Evolutionary conservation across 1,140 invertebrate species (phyloP).

Genomic region (Diuraphis noxia): DNA sequence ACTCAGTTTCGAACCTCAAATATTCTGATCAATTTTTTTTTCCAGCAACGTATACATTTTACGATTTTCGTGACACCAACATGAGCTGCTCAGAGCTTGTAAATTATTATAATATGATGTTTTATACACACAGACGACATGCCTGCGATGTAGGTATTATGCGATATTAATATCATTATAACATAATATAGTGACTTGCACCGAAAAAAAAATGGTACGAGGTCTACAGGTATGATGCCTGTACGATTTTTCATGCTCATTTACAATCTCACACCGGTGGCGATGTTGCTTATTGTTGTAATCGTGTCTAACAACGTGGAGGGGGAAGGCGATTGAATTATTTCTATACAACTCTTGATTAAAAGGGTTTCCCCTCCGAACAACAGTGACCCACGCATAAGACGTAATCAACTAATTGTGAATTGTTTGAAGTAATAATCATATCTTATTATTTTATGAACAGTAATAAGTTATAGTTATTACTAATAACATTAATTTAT

Average conservation of each 20-base stretch:
- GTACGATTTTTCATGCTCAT: neutral
- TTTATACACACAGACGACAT: neutral
- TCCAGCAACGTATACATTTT: neutral
- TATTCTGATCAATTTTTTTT: neutral
- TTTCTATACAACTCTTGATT: neutral
- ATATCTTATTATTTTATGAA: neutral
- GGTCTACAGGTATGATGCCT: slow-evolving; percentile 1
- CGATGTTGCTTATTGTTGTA: too few species aligned
- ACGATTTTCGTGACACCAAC: neutral
- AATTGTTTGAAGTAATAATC: neutral
- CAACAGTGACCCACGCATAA: neutral
- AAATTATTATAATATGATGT: neutral
- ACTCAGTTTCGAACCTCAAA: neutral
- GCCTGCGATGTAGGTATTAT: neutral
- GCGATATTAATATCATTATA: neutral
- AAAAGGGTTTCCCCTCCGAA: neutral
- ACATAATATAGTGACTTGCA: neutral
- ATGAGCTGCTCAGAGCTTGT: neutral
- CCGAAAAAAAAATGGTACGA: neutral
- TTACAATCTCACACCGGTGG: neutral
- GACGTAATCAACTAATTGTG: neutral
- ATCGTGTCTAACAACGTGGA: neutral
- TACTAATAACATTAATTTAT: neutral
- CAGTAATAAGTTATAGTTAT: too few species aligned
- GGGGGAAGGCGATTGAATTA: neutral